Evolutionary conservation across 2,113 vertebrate genomes (phyloP).

Genomic region (Xenotilapia leptura): DNA sequence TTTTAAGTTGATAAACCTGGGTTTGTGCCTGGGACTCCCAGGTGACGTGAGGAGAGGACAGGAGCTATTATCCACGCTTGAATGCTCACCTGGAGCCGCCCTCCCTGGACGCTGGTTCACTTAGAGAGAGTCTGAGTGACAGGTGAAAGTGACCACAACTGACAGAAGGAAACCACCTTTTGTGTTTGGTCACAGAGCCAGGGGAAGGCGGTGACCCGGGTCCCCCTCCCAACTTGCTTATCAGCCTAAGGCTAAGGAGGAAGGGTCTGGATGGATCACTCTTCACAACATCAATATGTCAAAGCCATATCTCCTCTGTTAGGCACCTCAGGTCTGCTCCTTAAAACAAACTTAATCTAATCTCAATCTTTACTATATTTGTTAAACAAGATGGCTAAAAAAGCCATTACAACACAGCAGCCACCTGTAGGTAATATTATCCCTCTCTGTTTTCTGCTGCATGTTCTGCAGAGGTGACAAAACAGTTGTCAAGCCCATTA

Average conservation of each 20-base stretch:
- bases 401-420: not conserved
- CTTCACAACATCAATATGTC: not conserved
- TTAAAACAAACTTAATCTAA: conserved; percentile 13
- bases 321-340: not conserved
- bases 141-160: conserved; percentile 65
- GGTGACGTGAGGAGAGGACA: not conserved
- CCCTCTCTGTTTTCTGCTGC: not conserved
- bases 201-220: conserved; percentile 27
- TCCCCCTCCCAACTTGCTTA: conserved; percentile 16
- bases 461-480: not conserved
- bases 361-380: conserved; percentile 34
- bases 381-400: not conserved
- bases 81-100: conserved; percentile 33
- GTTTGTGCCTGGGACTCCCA: not conserved
- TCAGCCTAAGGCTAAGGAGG: conserved; percentile 18
- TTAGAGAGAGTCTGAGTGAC: conserved; percentile 57
- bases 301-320: not conserved
- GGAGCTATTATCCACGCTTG: conserved; percentile 13
- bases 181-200: conserved; percentile 56
- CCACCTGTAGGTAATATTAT: conserved; percentile 21
- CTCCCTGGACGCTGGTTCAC: not conserved
- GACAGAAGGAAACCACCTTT: conserved; percentile 45
- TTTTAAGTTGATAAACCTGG: not conserved
- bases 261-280: not conserved
- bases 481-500: not conserved